Percentiles rank a stretch among this genome's conserved stretches.
Evolutionary conservation across 2,888 invertebrate genomes (phyloP).

Genomic region (Leistus spinibarbis): DNA sequence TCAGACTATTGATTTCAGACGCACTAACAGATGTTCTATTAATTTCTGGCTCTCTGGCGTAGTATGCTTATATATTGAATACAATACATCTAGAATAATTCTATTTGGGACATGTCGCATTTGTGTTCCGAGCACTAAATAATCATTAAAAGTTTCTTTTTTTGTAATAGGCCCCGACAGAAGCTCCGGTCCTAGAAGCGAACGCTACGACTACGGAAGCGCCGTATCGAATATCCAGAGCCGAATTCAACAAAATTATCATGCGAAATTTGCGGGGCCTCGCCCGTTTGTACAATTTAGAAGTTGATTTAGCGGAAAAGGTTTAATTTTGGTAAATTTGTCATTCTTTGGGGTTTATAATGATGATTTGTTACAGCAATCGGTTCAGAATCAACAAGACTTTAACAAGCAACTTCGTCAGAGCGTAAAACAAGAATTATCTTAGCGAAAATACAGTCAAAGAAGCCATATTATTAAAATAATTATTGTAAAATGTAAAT

Average conservation of each 20-base stretch:
- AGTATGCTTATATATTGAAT: too few species aligned
- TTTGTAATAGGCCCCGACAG: slow-evolving; percentile 43
- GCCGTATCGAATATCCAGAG: slow-evolving; percentile 56
- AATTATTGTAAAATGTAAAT: neutral
- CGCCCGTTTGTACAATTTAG: slow-evolving; percentile 59
- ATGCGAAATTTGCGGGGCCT: slow-evolving; percentile 60
- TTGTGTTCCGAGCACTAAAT: too few species aligned
- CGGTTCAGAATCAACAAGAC: slow-evolving; percentile 14
- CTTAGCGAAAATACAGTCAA: neutral
- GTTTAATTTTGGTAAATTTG: slow-evolving; percentile 49
- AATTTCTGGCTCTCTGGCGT: too few species aligned
- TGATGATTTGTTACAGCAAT: slow-evolving; percentile 20
- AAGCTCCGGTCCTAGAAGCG: slow-evolving; percentile 48
- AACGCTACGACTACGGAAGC: slow-evolving; percentile 53
- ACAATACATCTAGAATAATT: too few species aligned
- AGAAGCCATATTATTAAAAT: slow-evolving; percentile 19
- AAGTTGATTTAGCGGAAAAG: slow-evolving; percentile 59
- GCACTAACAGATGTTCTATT: too few species aligned
- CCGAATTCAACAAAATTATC: slow-evolving; percentile 55
- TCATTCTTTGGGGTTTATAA: neutral
- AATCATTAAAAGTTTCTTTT: slow-evolving; percentile 2
- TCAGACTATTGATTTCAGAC: too few species aligned
- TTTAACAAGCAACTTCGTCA: slow-evolving; percentile 24
- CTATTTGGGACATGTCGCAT: too few species aligned
- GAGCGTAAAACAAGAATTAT: slow-evolving; percentile 25